Evolutionary conservation across 2,797 vertebrate species (phyloP).

Genomic region (Psittacula echo): DNA sequence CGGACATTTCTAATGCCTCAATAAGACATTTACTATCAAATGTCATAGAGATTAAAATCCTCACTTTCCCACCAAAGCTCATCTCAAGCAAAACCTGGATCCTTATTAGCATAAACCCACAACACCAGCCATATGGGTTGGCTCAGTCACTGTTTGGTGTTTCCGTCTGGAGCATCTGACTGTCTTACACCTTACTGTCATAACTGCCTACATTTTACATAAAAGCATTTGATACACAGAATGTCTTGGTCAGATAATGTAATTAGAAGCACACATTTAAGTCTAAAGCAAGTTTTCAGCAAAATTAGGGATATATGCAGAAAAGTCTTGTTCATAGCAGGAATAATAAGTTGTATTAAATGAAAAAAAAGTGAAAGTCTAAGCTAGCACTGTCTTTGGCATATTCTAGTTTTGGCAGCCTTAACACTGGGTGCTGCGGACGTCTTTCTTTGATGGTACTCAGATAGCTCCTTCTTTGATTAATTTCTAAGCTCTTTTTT

Average conservation of each 20-base stretch:
- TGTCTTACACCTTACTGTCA: background rate
- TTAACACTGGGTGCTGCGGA: background rate
- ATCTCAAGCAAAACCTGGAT: background rate
- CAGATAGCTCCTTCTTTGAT: background rate
- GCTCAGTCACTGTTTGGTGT: background rate
- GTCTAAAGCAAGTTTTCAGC: background rate
- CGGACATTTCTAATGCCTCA: background rate
- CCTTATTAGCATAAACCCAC: background rate
- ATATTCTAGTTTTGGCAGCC: background rate
- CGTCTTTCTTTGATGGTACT: background rate
- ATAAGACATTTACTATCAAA: background rate
- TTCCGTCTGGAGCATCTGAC: background rate
- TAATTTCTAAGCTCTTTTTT: background rate
- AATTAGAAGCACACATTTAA: background rate
- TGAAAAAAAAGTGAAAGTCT: background rate
- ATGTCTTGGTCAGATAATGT: background rate
- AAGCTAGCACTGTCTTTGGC: background rate
- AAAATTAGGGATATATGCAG: background rate
- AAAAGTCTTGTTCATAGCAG: background rate
- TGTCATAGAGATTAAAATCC: background rate
- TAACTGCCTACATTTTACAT: background rate
- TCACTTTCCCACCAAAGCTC: background rate
- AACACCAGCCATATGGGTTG: background rate
- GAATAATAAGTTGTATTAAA: background rate
- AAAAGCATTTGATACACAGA: background rate